Base-by-base conservation (phyloP, 2,113 vertebrate genomes). In the Dromas ardeola region DNA sequence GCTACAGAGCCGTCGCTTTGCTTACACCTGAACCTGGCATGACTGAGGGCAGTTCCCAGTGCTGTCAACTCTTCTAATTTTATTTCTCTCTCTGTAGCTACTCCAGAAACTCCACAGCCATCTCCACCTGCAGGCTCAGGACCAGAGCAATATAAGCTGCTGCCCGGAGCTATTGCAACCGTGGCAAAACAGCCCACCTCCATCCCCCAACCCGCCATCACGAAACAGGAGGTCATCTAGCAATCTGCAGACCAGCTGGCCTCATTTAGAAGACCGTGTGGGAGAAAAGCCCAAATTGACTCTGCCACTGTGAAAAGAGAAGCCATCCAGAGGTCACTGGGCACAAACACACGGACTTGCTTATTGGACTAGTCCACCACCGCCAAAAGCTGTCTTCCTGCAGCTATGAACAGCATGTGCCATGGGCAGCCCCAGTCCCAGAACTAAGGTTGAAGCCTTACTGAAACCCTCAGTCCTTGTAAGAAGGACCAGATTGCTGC, bases 181-280 rank as follows among this genome's bases (percentile, higher is more conserved):
- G 98, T 99, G 40, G 98, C 99, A 74, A 99, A 99, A 97, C 99
- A 99, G 92, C 98, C 99, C 18, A 99, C 97, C 30, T 98, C 99
- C 93, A 99, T 99, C 96, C 98, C 99, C 50, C 99, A 99, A 88
- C 98, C 99, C 0, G 98, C 99, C 88, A 99, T 99, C 98, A 99
- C 99, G 23, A 99, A 99, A 97, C 99, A 99, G 92, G 99, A 99
- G 97, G 99, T 99, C 97, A 99, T 99, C 97, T 99, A 99, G 98
- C 98, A 91, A 69, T 56, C 56, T 26, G 15, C 88, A 43, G 17
- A 73, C 38, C 70, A 52, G 32, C 65, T 23, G 40, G 73, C 71
- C 62, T 76, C 25, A 5, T 71, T n/a, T 3, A 15, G 61, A 88
- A 53, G 47, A 63, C 65, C 3, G 0, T 53, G 78, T 45, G 56